phyloP scores from a whole-genome alignment of 1,140 invertebrate genomes.

The Drosophila navojoa region DNA sequence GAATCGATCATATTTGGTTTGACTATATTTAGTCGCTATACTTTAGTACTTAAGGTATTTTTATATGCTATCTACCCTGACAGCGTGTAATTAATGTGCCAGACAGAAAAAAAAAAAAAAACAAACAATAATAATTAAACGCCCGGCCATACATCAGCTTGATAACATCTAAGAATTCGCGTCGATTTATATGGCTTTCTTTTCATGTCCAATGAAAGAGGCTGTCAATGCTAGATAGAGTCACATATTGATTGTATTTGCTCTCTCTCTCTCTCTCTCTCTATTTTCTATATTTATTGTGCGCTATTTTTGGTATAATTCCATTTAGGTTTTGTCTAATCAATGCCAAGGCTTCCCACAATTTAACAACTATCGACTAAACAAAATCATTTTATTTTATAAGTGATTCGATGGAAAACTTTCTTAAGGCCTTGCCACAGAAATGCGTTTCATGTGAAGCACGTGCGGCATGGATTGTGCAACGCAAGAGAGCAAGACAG shows the following conservation, averaged over 20 bases:
- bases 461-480: conserved; percentile 55
- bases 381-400: conserved; percentile 18
- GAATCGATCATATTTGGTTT: no score
- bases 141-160: conserved; percentile 14
- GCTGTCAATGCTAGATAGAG: not conserved
- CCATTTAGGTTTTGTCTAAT: conserved; percentile 4
- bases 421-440: not conserved
- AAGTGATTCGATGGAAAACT: not conserved
- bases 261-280: not conserved
- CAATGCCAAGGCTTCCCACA: conserved; percentile 23
- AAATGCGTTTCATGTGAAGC: conserved; percentile 60
- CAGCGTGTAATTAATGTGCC: conserved; percentile 12
- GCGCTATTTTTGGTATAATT: conserved; percentile 32
- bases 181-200: conserved; percentile 1
- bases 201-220: not conserved
- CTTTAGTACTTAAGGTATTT: not conserved
- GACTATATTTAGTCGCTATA: not conserved
- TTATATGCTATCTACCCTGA: not conserved
- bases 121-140: not conserved
- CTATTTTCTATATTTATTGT: conserved; percentile 30
- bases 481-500: conserved; percentile 17
- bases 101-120: not conserved
- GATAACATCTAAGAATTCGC: conserved; percentile 7
- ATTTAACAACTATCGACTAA: conserved; percentile 35
- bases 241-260: conserved; percentile 1